Base-by-base conservation (phyloP, 2,888 invertebrate species). In the Mesorhabditis belari region DNA sequence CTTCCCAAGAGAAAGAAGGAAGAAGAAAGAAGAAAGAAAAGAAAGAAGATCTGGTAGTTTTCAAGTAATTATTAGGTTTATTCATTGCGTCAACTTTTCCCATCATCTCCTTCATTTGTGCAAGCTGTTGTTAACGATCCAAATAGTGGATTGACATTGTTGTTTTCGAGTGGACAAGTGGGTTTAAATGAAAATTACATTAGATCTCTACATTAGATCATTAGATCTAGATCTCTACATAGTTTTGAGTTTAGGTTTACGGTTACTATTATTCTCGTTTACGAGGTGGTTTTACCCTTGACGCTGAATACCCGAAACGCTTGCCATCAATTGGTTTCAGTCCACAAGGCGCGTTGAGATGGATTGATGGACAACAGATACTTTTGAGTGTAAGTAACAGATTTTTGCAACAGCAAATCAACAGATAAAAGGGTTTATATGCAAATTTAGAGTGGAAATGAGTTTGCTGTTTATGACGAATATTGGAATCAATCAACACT, bases 401-500 rank as follows among this genome's bases (percentile, higher is more conserved):
- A 19, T 17, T 4, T 17, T 44, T 12, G 44, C 12, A 44, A 17
- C 17, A 44, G n/a, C 12, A n/a, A 44, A 44, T 44, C 12, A 44
- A 44, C n/a, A n/a, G n/a, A n/a, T n/a, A n/a, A n/a, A n/a, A n/a
- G n/a, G n/a, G n/a, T n/a, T n/a, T n/a, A n/a, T n/a, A n/a, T 9
- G 5, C 4, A 25, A 23, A 65, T 73, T 58, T 62, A 76, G 76
- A 63, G 65, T 21, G 53, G 60, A 12, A 75, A 70, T 51, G 69
- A 76, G 17, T 75, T 76, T 57, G 77, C 75, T 0, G 71, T 76
- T 29, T 78, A 77, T 57, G 78, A 78, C 53, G 77, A 77, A 53
- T 77, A 75, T 61, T 77, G 77, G 77, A 78, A 78, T 57, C 71
- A 79, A 59, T 67, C 67, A 25, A 75, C 76, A 2, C 60, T 74